phyloP scores from a whole-genome alignment of 2,888 invertebrate species.

The Diarsia dahlii region DNA sequence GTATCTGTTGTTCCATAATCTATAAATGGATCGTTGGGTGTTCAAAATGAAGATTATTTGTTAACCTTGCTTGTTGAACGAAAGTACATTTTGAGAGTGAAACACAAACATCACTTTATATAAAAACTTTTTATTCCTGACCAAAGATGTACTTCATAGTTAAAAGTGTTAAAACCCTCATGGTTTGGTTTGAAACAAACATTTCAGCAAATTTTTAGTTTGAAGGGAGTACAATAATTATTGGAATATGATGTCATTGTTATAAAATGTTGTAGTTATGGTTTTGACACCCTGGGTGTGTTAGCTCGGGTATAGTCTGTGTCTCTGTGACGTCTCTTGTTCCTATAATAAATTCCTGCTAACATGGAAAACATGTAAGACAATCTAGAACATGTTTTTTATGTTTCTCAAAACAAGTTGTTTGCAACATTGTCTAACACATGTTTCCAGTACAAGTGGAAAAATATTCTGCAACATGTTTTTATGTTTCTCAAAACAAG shows the following conservation, averaged over 20 bases:
- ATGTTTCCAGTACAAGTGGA: slow-evolving; percentile 12
- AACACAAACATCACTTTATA: neutral
- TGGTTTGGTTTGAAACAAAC: slow-evolving; percentile 29
- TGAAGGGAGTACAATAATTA: slow-evolving; percentile 49
- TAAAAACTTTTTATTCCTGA: slow-evolving; percentile 27
- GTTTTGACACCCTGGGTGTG: slow-evolving; percentile 34
- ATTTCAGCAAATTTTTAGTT: slow-evolving; percentile 22
- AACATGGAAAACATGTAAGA: neutral
- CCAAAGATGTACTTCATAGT: slow-evolving; percentile 50
- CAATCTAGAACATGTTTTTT: too few species aligned
- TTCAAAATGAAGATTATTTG: neutral
- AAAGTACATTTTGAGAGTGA: slow-evolving; percentile 1
- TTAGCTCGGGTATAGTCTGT: slow-evolving; percentile 34
- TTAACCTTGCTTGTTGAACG: neutral
- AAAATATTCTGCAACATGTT: too few species aligned
- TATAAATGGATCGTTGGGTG: neutral
- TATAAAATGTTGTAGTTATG: slow-evolving; percentile 38
- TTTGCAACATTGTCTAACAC: neutral
- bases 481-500: neutral
- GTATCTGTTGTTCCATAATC: neutral
- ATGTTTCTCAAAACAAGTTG: neutral
- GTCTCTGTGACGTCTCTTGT: slow-evolving; percentile 11
- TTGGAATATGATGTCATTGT: slow-evolving; percentile 47
- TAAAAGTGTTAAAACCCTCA: slow-evolving; percentile 1
- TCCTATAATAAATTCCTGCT: slow-evolving; percentile 4